These are phyloP conservation scores for Nomada ferruginata DNA, from an alignment of 2,888 invertebrate genomes.

Conservation along the genomic window DNA sequence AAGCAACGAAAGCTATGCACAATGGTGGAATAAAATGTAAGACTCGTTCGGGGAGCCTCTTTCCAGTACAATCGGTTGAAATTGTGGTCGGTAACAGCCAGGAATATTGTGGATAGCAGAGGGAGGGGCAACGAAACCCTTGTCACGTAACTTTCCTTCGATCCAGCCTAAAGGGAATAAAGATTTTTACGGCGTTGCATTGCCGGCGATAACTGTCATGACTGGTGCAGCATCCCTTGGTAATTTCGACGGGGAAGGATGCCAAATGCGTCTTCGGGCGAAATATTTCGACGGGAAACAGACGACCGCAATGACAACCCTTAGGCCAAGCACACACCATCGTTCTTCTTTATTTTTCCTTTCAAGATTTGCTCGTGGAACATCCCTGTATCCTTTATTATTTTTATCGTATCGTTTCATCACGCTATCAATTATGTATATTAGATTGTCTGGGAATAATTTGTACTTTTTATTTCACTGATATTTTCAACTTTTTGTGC, in stretches of 20 bases:
- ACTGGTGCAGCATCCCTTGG: slow-evolving; percentile 23
- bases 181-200: slow-evolving; percentile 49
- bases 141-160: slow-evolving; percentile 52
- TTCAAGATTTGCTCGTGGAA: too few species aligned
- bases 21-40: neutral
- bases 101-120: neutral
- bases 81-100: slow-evolving; percentile 8
- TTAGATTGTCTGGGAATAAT: too few species aligned
- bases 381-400: too few species aligned
- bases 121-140: slow-evolving; percentile 25
- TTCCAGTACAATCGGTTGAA: slow-evolving; percentile 28
- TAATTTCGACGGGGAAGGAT: slow-evolving; percentile 53
- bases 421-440: too few species aligned
- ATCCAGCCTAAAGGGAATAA: slow-evolving; percentile 46
- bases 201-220: slow-evolving; percentile 38
- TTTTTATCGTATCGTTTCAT: too few species aligned
- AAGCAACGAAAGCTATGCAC: neutral
- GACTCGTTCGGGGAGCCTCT: neutral
- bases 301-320: slow-evolving; percentile 21
- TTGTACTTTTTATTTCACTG: too few species aligned
- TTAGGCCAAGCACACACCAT: neutral
- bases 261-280: slow-evolving; percentile 48
- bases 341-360: too few species aligned
- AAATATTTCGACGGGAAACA: slow-evolving; percentile 41
- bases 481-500: too few species aligned